Evolutionary conservation across 2,113 vertebrate species (phyloP).

Genomic region (Euleptes europaea): DNA sequence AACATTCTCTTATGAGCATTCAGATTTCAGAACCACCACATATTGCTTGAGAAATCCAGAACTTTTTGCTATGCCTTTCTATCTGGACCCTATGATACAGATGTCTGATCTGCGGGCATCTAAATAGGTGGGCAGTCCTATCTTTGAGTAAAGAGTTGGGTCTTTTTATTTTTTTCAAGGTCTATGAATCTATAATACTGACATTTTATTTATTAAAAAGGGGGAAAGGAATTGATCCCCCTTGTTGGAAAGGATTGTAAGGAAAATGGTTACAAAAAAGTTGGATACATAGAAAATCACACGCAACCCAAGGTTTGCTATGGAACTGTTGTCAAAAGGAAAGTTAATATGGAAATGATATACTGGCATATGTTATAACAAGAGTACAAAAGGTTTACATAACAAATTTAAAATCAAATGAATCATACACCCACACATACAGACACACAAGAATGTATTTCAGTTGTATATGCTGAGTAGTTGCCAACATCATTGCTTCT

Average conservation of each 20-base stretch:
- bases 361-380: background rate
- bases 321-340: background rate
- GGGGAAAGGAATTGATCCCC: background rate
- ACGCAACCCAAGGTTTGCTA: background rate
- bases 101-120: too few relatives aligned
- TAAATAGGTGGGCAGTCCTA: background rate
- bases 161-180: background rate
- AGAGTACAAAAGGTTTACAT: too few relatives aligned
- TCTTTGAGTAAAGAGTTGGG: background rate
- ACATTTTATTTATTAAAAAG: background rate
- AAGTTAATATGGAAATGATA: background rate
- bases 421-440: too few relatives aligned
- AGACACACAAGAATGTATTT: background rate
- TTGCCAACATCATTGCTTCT: background rate
- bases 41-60: background rate
- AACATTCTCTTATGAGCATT: background rate
- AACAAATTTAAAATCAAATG: too few relatives aligned
- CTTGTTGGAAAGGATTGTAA: background rate
- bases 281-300: background rate
- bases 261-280: background rate
- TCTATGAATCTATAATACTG: background rate
- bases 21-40: background rate
- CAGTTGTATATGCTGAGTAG: background rate
- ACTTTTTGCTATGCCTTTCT: background rate
- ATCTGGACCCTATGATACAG: background rate